Base-by-base conservation (phyloP, 2,888 invertebrate genomes). In the Dusona sp. region DNA sequence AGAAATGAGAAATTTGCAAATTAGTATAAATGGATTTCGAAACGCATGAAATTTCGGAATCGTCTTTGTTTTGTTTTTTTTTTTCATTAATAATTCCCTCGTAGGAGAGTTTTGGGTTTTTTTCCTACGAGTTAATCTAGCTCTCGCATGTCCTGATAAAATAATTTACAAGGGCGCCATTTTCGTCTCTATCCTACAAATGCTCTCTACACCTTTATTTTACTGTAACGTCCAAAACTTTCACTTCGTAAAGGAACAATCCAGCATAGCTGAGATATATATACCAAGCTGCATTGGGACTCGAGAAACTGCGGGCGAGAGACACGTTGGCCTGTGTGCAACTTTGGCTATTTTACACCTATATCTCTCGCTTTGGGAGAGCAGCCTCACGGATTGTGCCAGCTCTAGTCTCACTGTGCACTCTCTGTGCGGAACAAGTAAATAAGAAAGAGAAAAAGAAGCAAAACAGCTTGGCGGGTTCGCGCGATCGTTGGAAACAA, bases 281-380 rank as follows among this genome's bases (percentile, higher is more conserved):
- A 48, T n/a, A n/a, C 29, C 19, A 9, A 25, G 42, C 68, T 68
- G 45, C 33, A 29, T 33, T 33, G 19, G 48, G 29, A 70, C 48
- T 70, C 70, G 48, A 70, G 48, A n/a, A 70, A 70, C 48, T 70
- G 29, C 48, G 48, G 48, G 70, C 70, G 48, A 45, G 42, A 45
- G 29, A 19, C 48, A 13, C 70, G 48, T 48, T 29, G 45, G 19
- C 70, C 8, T 48, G 29, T 48, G 29, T 70, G 45, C 48, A 33
- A 19, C 48, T 70, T 45, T 48, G 42, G 9, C 42, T 42, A 42
- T 42, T 42, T 8, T 8, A 48, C 25, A 45, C 70, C 33, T 48
- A 19, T 48, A 6, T 54, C 9, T 22, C n/a, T 68, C 42, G 25
- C 11, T 42, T n/a, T 6, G 36, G 67, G 9, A 67, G 22, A 22